A percentile compares a stretch with the other conserved stretches of the same genome.
phyloP scores from a whole-genome alignment of 2,797 vertebrate genomes.

The Platyrinchus mystaceus region DNA sequence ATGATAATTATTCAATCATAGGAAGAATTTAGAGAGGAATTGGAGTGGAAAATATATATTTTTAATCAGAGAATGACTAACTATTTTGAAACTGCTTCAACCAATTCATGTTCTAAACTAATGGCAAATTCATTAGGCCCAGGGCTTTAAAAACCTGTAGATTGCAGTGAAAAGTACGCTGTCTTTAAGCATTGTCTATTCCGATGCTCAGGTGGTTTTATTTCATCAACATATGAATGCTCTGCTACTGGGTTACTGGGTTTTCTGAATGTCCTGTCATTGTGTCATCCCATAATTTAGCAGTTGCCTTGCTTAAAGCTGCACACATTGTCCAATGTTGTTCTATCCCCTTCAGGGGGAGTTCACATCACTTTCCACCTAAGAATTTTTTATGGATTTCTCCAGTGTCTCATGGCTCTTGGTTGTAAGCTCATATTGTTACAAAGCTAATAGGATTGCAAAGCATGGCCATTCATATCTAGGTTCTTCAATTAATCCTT shows the following conservation, averaged over 20 bases:
- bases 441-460: neutral
- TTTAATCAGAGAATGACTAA: conserved; percentile 13
- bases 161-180: neutral
- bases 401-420: neutral
- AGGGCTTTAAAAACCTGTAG: neutral
- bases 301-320: neutral
- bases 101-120: neutral
- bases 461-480: neutral
- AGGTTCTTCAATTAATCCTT: neutral
- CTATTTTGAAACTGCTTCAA: conserved; percentile 16
- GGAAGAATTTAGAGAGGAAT: conserved; percentile 11
- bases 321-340: neutral
- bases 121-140: neutral
- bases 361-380: neutral
- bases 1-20: conserved; percentile 19
- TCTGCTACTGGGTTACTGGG: neutral
- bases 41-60: conserved; percentile 37
- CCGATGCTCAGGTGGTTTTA: neutral
- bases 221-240: neutral
- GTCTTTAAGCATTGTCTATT: neutral
- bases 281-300: neutral
- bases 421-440: neutral
- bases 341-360: neutral
- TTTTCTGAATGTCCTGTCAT: neutral
- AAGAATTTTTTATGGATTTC: neutral